Base-by-base conservation (phyloP, 2,113 vertebrate genomes). In the Lagopus leucura region DNA sequence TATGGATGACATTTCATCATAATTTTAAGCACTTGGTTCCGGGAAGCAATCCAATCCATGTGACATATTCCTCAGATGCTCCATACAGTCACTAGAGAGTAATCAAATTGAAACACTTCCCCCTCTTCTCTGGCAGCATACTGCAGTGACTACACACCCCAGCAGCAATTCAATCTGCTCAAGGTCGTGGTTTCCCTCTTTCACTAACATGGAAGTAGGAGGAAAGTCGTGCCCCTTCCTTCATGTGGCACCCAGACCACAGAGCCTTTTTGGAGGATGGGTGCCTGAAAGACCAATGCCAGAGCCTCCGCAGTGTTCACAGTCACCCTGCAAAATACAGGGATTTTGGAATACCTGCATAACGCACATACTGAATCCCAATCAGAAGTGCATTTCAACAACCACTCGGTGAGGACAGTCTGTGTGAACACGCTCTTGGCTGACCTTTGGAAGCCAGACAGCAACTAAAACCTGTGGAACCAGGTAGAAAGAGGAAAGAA, bases 1-100 rank as follows among this genome's bases (percentile, higher is more conserved):
- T 81, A 90, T 25, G 67, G 70, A 70, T 89, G 73, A 65, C 65
- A 89, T 47, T 93, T 75, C 89, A 90, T 55, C 86, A 36, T 40
- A 20, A 73, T 38, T 75, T 72, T 22, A 71, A 82, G 89, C 80
- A 78, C 47, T 90, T 57, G 71, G 74, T 63, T 84, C 58, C 57
- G 74, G 80, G 61, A 90, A 92, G 83, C 73, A 85, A 67, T 75
- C 84, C 87, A 91, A 40, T 36, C 57, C 11, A 0, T 67, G 55
- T 92, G 82, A 87, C 65, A 42, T n/a, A 54, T 7, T 57, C 65
- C 78, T 91, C 69, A 74, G 73, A 61, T 1, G 2, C 69, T 88
- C 82, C 50, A 4, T 13, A 28, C 73, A 67, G 67, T n/a, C 83
- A 34, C 73, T 52, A 77, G 55, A 84, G 73, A 81, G 67, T 9